Conservation (phyloP, 2,113 vertebrate genomes). For the Pholis gunnellus region DNA sequence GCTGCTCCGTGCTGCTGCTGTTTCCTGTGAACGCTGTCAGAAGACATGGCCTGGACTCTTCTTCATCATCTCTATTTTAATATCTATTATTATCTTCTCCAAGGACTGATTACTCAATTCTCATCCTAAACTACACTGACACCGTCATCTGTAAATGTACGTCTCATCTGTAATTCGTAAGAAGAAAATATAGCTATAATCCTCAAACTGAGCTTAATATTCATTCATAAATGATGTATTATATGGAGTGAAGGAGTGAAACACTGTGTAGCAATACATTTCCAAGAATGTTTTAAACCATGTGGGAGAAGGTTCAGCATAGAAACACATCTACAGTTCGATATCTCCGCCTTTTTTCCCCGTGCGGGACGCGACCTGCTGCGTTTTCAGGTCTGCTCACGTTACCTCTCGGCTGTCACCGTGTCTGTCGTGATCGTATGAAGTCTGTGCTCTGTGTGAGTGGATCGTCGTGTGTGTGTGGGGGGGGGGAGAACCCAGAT, state of each 20-base stretch:
- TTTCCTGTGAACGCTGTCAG: constrained; percentile 51
- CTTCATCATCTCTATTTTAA: constrained; percentile 9
- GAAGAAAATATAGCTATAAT: constrained; percentile 59
- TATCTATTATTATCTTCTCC: constrained; percentile 31
- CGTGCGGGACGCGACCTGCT: constrained; percentile 64
- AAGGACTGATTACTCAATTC: constrained; percentile 28
- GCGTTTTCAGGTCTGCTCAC: constrained; percentile 78
- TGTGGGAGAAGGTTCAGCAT: constrained; percentile 71
- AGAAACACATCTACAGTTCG: constrained; percentile 58
- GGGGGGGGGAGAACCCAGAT: constrained; percentile 62
- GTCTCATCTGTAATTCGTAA: constrained; percentile 38
- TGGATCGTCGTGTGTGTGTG: constrained; percentile 56
- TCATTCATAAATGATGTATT: constrained; percentile 83
- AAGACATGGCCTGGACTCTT: constrained; percentile 31
- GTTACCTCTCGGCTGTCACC: constrained; percentile 72
- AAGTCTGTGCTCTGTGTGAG: constrained; percentile 62
- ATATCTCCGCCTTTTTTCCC: constrained; percentile 56
- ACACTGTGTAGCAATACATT: constrained; percentile 85
- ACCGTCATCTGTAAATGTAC: constrained; percentile 68
- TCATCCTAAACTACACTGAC: constrained; percentile 60
- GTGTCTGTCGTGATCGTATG: constrained; percentile 62
- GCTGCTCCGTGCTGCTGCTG: constrained; percentile 52
- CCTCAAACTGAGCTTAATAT: constrained; percentile 81
- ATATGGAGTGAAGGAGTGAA: constrained; percentile 78
- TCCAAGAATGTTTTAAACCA: constrained; percentile 84